Base-by-base conservation (phyloP, 1,140 invertebrate species). In the Aporrectodea caliginosa region DNA sequence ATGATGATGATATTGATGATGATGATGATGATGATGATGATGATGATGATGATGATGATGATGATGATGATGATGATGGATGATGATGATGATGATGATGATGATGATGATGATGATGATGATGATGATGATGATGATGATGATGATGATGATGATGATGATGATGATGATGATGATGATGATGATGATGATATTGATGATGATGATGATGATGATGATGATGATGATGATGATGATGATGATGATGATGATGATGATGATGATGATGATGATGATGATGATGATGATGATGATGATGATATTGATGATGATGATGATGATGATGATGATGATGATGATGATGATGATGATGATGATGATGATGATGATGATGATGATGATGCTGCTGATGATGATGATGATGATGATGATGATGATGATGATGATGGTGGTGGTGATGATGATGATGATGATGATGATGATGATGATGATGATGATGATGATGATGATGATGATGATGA, bases 111-210 rank as follows among this genome's bases (percentile, higher is more conserved):
- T 27, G 83, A 84, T 43, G 85, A 84, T 16, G 82, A 78, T 43
- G 84, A 82, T 35, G 83, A 78, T 71, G 79, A 82, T 58, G 85
- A 85, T 79, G 80, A 83, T 2, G 85, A 85, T 82, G 82, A 83
- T 77, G 84, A 85, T 73, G 83, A 82, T 72, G 85, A 83, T 27
- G 82, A 83, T 22, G 85, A 87, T 70, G 83, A 84, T 27, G 88
- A 88, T 82, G 96, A 98, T 88, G 91, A 95, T 73, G 89, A 99
- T 0, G 95, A 98, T 88, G 97, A 98, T 87, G 97, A 99, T 85
- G 97, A 99, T 91, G 97, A 97, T 87, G 97, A 98, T 90, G 90
- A 99, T 12, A 92, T 99, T 83, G 96, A 99, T 58, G 43, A 58
- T 58, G 43, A 58, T 58, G 43, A 58, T 58, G 43, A 58, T 58